Conservation (phyloP, 2,113 vertebrate genomes). For the Cebus imitator region DNA sequence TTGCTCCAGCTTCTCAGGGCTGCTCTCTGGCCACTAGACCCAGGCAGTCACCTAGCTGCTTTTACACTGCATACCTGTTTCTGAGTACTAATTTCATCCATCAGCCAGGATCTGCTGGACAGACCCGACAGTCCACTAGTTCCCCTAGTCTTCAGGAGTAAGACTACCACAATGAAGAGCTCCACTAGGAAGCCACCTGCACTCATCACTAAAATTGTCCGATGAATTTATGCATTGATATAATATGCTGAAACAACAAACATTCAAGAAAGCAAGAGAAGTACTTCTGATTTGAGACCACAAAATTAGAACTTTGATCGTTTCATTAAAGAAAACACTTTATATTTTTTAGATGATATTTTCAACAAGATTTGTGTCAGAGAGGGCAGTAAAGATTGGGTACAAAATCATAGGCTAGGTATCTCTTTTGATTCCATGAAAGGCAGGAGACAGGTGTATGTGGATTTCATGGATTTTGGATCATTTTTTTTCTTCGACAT, state of each 20-base stretch:
- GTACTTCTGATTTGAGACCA: background rate
- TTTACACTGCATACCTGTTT: no score
- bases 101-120: no score
- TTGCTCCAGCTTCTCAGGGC: no score
- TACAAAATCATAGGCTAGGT: background rate
- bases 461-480: background rate
- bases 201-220: background rate
- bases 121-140: no score
- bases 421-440: background rate
- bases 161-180: background rate
- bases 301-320: background rate
- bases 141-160: background rate
- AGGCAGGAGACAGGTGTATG: background rate
- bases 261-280: background rate
- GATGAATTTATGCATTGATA: background rate
- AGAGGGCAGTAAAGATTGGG: background rate
- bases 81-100: no score
- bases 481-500: background rate
- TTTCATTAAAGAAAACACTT: background rate
- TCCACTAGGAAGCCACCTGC: background rate
- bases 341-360: background rate
- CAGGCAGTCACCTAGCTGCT: no score
- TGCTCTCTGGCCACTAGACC: no score
- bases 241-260: background rate
- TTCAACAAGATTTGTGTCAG: background rate